Base-by-base conservation (phyloP, 1,140 invertebrate species). In the Cyrtorhinus lividipennis region DNA sequence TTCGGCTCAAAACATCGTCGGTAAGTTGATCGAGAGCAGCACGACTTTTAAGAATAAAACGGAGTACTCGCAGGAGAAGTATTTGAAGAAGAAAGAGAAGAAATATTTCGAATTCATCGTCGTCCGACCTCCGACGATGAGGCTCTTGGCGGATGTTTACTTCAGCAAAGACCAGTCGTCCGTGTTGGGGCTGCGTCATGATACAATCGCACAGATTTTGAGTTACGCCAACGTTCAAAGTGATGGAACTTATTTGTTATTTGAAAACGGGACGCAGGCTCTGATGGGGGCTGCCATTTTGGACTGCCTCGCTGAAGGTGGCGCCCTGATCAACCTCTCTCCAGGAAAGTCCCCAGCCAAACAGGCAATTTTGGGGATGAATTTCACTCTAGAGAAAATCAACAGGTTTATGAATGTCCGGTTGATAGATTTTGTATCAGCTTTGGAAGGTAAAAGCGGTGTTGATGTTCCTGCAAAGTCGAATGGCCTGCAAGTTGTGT, bases 31-130 rank as follows among this genome's bases (percentile, higher is more conserved):
- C 45, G 86, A 86, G 65, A 95, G 95, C 72, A 96, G 92, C 46
- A 85, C 83, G 64, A 92, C 90, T 10, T 92, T 91, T 73, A 78
- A 80, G 24, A 78, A 80, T 26, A 95, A 95, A 78, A 96, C 92
- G 0, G 88, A 88, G 69, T 96, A 86, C 73, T 89, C 92, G 0
- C 91, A 96, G 73, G 87, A 92, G 68, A 97, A 97, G 72, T 97
- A 96, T 73, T 79, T 97, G 5, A 87, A 85, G 57, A 96, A 96
- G 72, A 97, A 97, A 73, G 87, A 91, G 68, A 87, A 86, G 66
- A 95, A 95, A 72, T 95, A 94, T 73, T 87, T 82, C 71, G 84
- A 88, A 68, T 87, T 82, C 69, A 73, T 92, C 20, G 83, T 84
- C 63, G 79, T 93, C 30, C 74, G 83, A 15, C 83, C 80, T 69